These are phyloP conservation scores for Eucriotettix oculatus DNA, from an alignment of 2,888 invertebrate genomes.

Conservation along the genomic window DNA sequence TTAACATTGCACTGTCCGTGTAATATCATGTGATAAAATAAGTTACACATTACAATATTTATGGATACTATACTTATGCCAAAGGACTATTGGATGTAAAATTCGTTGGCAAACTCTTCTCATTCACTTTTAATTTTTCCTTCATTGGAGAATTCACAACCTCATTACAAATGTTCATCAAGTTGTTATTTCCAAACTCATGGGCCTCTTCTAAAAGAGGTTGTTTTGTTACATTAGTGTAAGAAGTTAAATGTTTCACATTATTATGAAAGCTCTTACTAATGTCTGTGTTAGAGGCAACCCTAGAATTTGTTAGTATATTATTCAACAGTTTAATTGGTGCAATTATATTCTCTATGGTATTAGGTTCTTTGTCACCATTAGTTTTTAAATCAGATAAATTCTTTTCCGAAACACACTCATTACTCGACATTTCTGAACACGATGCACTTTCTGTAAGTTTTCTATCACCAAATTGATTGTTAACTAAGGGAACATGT, in stretches of 20 bases:
- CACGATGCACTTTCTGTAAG: neutral
- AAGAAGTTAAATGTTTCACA: neutral
- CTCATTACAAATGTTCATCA: too few species aligned
- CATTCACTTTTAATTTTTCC: too few species aligned
- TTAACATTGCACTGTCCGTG: too few species aligned
- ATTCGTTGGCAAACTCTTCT: too few species aligned
- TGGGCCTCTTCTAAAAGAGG: neutral
- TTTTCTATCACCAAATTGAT: neutral
- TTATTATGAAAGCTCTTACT: neutral
- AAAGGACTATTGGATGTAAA: too few species aligned
- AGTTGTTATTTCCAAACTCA: too few species aligned
- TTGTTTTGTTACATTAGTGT: neutral
- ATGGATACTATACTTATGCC: too few species aligned
- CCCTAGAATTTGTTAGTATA: neutral
- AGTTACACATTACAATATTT: too few species aligned
- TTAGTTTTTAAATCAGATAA: neutral
- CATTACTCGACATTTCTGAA: neutral
- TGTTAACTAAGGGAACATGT: conserved; percentile 1
- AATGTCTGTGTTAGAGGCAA: neutral
- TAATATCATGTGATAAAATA: too few species aligned
- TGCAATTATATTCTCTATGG: conserved; percentile 14
- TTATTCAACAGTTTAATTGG: neutral
- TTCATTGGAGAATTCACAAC: too few species aligned
- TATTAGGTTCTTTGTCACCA: conserved; percentile 12
- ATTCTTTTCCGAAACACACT: neutral